Evolutionary conservation across 2,888 invertebrate genomes (phyloP).

Genomic region (Drosophila pegasa): DNA sequence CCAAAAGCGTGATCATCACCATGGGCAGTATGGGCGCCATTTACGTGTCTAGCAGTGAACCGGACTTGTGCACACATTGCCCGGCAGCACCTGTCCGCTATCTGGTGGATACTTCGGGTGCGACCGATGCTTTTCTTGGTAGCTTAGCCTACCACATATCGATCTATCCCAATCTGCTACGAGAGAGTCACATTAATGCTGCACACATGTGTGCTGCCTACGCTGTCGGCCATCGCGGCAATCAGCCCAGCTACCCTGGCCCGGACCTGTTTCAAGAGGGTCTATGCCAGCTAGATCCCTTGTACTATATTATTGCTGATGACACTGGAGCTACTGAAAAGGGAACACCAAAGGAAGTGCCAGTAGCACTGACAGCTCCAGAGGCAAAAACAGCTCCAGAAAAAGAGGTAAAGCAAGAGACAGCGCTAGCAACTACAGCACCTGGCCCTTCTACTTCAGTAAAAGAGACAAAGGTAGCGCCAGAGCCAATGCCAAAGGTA

Average conservation of each 20-base stretch:
- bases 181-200: conserved; percentile 89
- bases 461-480: background rate
- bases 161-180: conserved; percentile 86
- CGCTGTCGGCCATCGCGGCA: conserved; percentile 87
- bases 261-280: background rate
- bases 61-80: conserved; percentile 86
- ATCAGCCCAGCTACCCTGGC: conserved; percentile 56
- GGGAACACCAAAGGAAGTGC: background rate
- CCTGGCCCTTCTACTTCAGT: too few relatives aligned
- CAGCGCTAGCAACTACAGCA: background rate
- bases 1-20: conserved; percentile 93
- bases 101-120: conserved; percentile 95
- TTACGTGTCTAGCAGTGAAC: conserved; percentile 85
- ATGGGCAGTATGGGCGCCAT: conserved; percentile 93
- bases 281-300: conserved; percentile 33
- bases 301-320: conserved; percentile 22
- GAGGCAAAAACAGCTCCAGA: too few relatives aligned
- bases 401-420: too few relatives aligned
- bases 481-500: too few relatives aligned
- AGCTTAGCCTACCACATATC: conserved; percentile 93
- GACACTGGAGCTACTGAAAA: background rate
- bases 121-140: conserved; percentile 96
- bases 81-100: conserved; percentile 87
- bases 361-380: background rate
- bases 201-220: conserved; percentile 92